Evolutionary conservation across 2,113 vertebrate genomes (phyloP), one percentile per base, ranked within the genome.

Genomic region (Larimichthys crocea): DNA sequence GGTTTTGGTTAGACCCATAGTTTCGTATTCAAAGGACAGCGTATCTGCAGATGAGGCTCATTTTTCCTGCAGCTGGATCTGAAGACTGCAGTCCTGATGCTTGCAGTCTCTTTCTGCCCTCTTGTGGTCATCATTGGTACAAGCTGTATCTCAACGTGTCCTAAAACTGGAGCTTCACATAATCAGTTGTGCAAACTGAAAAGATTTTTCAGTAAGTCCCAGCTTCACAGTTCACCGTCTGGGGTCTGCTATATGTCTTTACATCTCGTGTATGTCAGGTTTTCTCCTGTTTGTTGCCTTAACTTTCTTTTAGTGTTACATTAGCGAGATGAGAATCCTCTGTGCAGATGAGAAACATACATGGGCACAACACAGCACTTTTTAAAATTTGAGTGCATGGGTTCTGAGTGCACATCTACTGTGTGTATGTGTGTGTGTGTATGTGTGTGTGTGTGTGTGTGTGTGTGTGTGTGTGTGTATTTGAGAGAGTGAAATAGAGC

Each of bases 341-440:
- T 64, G 46, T 80, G 44, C 46, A 77, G 72, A 89, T 80, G 72
- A 88, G 35, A 29, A 79, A 76, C 24, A 68, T 46, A 56, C 53
- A 71, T 73, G 79, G 86, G 86, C 83, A 92, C 90, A 91, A 76
- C 66, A 74, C 52, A 56, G 91, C 89, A 93, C 91, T 91, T 93
- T 90, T 81, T 80, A 77, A 10, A 4, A 0, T 48, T 46, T 62
- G 72, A 31, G 40, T 66, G 60, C 4, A 20, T 64, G 60, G 3
- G 19, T 56, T 80, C 15, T 55, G n/a, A 66, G 14, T 77, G 57
- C 16, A 61, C 35, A 42, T 61, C 35, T 66, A 31, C 22, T 35
- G 31, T 35, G 31, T 35, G 31, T 6, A 1, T 35, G 31, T 35
- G 31, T 35, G 31, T 31, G 31, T 31, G 31, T 31, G 31, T 31